Conservation (phyloP, 1,140 invertebrate species). For the Brachionus asplanchnoidis region DNA sequence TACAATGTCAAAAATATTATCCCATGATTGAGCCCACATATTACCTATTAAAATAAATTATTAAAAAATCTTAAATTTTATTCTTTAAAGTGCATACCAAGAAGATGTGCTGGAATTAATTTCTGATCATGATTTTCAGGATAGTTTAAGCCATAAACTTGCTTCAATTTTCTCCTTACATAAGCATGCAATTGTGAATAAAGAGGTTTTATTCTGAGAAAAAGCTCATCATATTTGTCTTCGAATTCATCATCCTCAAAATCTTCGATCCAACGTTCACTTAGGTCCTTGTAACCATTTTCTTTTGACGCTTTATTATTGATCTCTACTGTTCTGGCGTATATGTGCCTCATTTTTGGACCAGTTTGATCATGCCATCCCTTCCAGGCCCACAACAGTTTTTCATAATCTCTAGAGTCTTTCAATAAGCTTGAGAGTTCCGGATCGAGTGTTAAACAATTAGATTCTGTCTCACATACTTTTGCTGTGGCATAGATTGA, state of each 20-base stretch:
- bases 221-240: slow-evolving; percentile 46
- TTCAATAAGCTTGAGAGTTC: slow-evolving; percentile 49
- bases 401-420: slow-evolving; percentile 44
- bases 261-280: slow-evolving; percentile 47
- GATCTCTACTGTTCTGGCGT: slow-evolving; percentile 46
- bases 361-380: slow-evolving; percentile 50
- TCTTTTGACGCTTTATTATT: slow-evolving; percentile 48
- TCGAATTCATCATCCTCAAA: slow-evolving; percentile 50
- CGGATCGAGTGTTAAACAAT: slow-evolving; percentile 43
- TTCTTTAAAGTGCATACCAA: slow-evolving; percentile 50
- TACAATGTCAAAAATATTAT: slow-evolving; percentile 71
- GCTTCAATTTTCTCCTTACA: slow-evolving; percentile 47
- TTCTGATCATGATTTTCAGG: slow-evolving; percentile 52
- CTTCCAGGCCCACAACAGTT: slow-evolving; percentile 48
- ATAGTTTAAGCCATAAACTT: slow-evolving; percentile 46
- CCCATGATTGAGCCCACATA: slow-evolving; percentile 84
- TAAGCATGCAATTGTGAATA: slow-evolving; percentile 54
- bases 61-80: too few relatives aligned
- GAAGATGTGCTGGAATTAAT: slow-evolving; percentile 81
- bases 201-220: slow-evolving; percentile 48
- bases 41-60: slow-evolving; percentile 47
- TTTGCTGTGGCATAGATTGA: slow-evolving; percentile 46
- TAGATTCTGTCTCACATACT: slow-evolving; percentile 43
- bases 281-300: slow-evolving; percentile 49
- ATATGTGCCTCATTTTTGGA: slow-evolving; percentile 45